Base-by-base conservation (phyloP, 2,888 invertebrate genomes). In the Sinopyrophorus schimmeli region DNA sequence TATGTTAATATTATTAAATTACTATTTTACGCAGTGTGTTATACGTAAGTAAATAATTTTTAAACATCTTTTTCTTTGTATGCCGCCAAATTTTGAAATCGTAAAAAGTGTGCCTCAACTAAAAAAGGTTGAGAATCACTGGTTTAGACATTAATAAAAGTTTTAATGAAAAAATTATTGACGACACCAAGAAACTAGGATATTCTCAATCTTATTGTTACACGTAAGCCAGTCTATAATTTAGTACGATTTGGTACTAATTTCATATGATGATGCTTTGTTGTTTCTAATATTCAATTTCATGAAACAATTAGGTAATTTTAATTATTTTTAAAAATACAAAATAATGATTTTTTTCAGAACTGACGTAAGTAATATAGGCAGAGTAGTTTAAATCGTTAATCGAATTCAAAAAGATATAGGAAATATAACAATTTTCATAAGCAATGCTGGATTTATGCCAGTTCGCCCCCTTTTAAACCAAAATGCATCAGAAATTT, bases 391-490 rank as follows among this genome's bases (percentile, higher is more conserved):
- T 34, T 75, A 76, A 11, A 66, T 83, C 28, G 86, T 86, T 0
- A 78, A 80, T 34, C 80, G 78, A 64, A 78, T 90, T 1, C 77
- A 78, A 35, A 69, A 74, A 3, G 86, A 90, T 57, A 82, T 91
- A 0, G 92, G 91, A 0, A 80, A 84, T 41, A 83, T 92, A 3
- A 83, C 86, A 0, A 84, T 92, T 64, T 72, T 92, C 40, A 77
- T 92, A 5, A 92, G 92, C 73, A 92, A 92, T 74, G 92, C 91
- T 0, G 92, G 91, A 3, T 87, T 92, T 53, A 89, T 91, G 87
- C 88, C 89, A 0, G 85, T 86, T 62, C 86, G 84, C 68, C 76
- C 83, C 0, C 74, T 92, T 37, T 70, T 84, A 20, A 76, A 83
- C 32, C 82, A 86, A 48, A 79, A 79, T 0, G 77, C 80, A 16